Conservation (phyloP, 2,113 vertebrate species). For the Barbus barbus region DNA sequence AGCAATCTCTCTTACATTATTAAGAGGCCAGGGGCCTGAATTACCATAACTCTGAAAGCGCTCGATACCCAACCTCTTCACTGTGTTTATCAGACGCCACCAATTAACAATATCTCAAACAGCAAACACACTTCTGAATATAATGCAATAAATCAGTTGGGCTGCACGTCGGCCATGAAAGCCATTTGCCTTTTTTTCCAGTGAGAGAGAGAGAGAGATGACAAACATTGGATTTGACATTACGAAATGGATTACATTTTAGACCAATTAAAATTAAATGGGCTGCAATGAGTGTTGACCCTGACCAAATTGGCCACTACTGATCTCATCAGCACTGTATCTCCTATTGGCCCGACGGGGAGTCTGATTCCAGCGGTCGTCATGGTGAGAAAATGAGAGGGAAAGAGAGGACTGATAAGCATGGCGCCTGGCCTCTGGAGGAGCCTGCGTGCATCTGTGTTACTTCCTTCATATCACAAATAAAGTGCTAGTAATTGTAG, state of each 20-base stretch:
- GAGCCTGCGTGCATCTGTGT: neutral
- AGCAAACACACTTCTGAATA: slow-evolving; percentile 28
- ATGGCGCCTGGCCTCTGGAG: neutral
- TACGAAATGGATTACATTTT: slow-evolving; percentile 75
- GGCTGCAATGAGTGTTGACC: slow-evolving; percentile 72
- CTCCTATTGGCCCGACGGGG: slow-evolving; percentile 2
- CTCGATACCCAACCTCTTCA: slow-evolving; percentile 12
- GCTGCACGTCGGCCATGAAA: slow-evolving; percentile 10
- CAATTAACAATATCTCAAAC: slow-evolving; percentile 24
- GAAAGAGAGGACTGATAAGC: neutral
- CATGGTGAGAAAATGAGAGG: slow-evolving; percentile 30
- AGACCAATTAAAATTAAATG: slow-evolving; percentile 80
- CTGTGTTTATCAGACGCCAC: neutral
- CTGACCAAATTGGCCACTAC: slow-evolving; percentile 69
- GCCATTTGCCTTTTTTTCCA: slow-evolving; percentile 38
- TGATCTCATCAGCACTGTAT: slow-evolving; percentile 70
- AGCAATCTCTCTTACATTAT: slow-evolving; percentile 34
- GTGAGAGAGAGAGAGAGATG: slow-evolving; percentile 27
- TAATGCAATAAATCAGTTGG: slow-evolving; percentile 29
- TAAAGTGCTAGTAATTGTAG: neutral
- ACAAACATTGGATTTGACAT: slow-evolving; percentile 68
- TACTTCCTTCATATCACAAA: neutral
- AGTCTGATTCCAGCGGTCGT: slow-evolving; percentile 19
- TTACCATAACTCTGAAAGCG: neutral
- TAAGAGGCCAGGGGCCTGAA: slow-evolving; percentile 12